These are phyloP conservation scores for Drosophila mayri DNA, from an alignment of 1,140 invertebrate genomes.

Conservation along the genomic window DNA sequence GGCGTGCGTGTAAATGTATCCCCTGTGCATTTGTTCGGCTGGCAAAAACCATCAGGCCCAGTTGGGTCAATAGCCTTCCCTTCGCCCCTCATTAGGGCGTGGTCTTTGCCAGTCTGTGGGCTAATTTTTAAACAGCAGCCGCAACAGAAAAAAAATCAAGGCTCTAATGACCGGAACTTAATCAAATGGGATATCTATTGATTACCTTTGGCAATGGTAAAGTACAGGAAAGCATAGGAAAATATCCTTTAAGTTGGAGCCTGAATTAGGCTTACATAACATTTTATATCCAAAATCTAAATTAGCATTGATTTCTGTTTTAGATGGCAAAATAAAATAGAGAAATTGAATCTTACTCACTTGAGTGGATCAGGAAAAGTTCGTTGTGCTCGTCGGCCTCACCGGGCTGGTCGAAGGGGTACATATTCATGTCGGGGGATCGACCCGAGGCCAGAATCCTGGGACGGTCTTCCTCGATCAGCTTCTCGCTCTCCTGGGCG, in stretches of 20 bases:
- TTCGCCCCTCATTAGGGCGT: constrained; percentile 36
- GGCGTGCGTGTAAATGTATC: constrained; percentile 74
- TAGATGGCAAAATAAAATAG: not conserved
- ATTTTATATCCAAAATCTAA: rapidly evolving
- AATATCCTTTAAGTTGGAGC: not conserved
- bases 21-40: constrained; percentile 71
- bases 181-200: constrained; percentile 76
- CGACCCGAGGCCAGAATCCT: constrained; percentile 81
- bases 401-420: constrained; percentile 73
- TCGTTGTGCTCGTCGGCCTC: constrained; percentile 76
- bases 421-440: constrained; percentile 82
- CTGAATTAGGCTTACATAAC: not conserved
- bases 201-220: constrained; percentile 27
- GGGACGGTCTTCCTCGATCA: constrained; percentile 82
- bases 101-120: constrained; percentile 44
- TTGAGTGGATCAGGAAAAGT: constrained; percentile 70
- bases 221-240: not conserved
- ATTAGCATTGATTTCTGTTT: not conserved
- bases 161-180: constrained; percentile 64
- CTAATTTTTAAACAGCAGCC: constrained; percentile 67
- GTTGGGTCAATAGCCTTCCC: constrained; percentile 28
- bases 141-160: constrained; percentile 16
- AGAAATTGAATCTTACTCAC: constrained; percentile 53
- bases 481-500: constrained; percentile 77
- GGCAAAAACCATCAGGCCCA: constrained; percentile 67